A percentile compares a stretch with the other conserved stretches of the same genome.
Evolutionary conservation across 1,140 invertebrate species (phyloP).

Genomic region (Drosophila varians): DNA sequence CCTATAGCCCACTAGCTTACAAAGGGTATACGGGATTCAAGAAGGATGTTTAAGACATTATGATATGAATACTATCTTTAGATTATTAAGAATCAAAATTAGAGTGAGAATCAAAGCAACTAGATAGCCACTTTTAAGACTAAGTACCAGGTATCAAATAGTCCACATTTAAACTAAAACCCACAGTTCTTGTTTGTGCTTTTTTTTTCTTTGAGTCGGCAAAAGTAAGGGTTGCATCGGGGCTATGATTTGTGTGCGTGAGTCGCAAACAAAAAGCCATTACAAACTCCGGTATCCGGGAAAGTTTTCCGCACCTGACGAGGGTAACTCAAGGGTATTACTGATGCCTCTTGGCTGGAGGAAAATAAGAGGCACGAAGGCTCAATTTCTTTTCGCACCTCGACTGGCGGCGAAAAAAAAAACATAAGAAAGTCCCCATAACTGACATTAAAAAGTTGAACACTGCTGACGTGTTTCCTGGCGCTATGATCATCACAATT

Average conservation of each 20-base stretch:
- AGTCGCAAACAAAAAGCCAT: conserved; percentile 71
- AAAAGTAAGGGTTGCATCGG: conserved; percentile 19
- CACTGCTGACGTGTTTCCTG: conserved; percentile 48
- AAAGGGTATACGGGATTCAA: not conserved
- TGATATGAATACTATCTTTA: no score
- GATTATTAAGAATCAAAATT: no score
- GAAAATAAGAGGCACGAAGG: not conserved
- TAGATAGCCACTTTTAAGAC: no score
- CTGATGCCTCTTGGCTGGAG: no score
- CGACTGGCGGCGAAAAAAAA: not conserved
- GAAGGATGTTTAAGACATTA: not conserved
- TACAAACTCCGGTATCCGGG: conserved; percentile 44
- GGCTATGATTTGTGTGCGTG: conserved; percentile 40
- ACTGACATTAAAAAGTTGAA: conserved; percentile 67
- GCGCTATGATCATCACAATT: conserved; percentile 26
- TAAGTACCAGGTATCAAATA: not conserved
- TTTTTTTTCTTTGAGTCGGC: not conserved
- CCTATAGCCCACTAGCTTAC: no score
- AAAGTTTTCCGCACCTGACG: conserved; percentile 28
- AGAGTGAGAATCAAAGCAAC: no score
- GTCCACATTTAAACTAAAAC: not conserved
- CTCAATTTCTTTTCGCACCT: conserved; percentile 52
- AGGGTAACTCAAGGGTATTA: conserved; percentile 8
- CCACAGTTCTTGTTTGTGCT: not conserved
- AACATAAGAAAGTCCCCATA: conserved; percentile 65